Evolutionary conservation across 2,888 invertebrate species (phyloP), one percentile per base, ranked within the genome.

Genomic region (Ophioninae sp.): DNA sequence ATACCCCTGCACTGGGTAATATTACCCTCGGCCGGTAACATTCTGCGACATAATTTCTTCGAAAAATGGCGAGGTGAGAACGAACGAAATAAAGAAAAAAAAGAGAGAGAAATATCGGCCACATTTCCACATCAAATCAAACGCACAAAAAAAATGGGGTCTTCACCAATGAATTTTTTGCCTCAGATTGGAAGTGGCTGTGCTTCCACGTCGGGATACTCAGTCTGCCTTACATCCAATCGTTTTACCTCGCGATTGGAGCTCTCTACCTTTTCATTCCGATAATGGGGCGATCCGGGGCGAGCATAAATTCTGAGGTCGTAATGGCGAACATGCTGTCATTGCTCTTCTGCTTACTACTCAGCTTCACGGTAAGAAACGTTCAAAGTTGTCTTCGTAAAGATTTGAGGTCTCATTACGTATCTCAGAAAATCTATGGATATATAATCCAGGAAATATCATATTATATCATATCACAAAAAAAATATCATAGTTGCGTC

Each of bases 241-340:
- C 95, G 72, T 94, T 95, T 88, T 97, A 97, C 93, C 94, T 96
- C 90, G 93, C 95, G 87, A 94, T 96, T 90, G 95, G 95, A 88
- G 95, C 96, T 86, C 94, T 96, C 82, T 94, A 95, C 90, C 94
- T 97, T 91, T 95, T 97, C 90, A 95, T 97, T 88, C 98, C 98
- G 8, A 94, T 98, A 87, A 95, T 96, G 96, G 98, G 97, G 2
- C 94, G 97, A 88, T 94, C 95, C 56, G 97, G 97, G 72, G 94
- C 95, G 44, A 94, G 94, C 72, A 94, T 95, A 82, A 95, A 96
- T 89, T 95, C 96, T 1, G 97, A 97, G 93, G 93, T 96, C 78
- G 91, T 95, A 79, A 94, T 96, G 81, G 95, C 94, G 13, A 91
- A 93, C 68, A 93, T 94, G 93, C 90, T 94, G 79, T 93, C 93